A percentile compares a stretch with the other conserved stretches of the same genome.
Conservation (phyloP, 1,140 invertebrate genomes). For the Drosophila pseudoobscura region DNA sequence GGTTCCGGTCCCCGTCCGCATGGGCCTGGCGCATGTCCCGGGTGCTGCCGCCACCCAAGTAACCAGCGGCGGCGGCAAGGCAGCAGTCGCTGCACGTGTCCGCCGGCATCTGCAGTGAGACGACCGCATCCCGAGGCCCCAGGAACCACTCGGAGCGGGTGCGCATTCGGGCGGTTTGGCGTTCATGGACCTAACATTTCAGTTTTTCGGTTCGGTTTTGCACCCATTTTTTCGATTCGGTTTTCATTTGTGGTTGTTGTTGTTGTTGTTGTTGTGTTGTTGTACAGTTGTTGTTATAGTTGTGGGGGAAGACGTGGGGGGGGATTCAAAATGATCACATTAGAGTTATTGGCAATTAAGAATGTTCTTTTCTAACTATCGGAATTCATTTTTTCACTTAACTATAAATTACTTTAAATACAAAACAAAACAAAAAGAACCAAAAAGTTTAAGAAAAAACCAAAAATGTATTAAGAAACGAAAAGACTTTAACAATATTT, state of each 20-base stretch:
- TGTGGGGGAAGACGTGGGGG: conserved; percentile 56
- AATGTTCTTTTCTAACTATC: conserved; percentile 34
- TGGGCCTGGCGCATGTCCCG: conserved; percentile 61
- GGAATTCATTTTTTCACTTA: conserved; percentile 43
- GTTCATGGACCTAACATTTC: conserved; percentile 91
- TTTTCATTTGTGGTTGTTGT: conserved; percentile 38
- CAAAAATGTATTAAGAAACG: conserved; percentile 36
- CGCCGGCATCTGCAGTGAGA: conserved; percentile 65
- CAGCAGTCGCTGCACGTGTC: conserved; percentile 80
- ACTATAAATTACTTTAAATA: conserved; percentile 11
- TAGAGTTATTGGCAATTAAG: conserved; percentile 68
- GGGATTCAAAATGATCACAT: conserved; percentile 79
- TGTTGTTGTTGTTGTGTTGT: conserved; percentile 10
- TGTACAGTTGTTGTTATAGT: conserved; percentile 45
- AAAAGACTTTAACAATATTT: conserved; percentile 19
- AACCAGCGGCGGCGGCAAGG: conserved; percentile 66
- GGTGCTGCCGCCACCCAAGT: conserved; percentile 73
- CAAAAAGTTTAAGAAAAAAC: conserved; percentile 25
- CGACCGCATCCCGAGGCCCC: conserved; percentile 85
- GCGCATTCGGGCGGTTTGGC: conserved; percentile 96
- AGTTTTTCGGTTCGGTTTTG: background rate
- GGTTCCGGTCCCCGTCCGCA: conserved; percentile 40
- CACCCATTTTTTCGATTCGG: conserved; percentile 34
- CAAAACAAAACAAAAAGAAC: conserved; percentile 20
- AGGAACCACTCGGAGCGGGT: conserved; percentile 97